Evolutionary conservation across 2,797 vertebrate genomes (phyloP).

Genomic region (Xenops minutus): DNA sequence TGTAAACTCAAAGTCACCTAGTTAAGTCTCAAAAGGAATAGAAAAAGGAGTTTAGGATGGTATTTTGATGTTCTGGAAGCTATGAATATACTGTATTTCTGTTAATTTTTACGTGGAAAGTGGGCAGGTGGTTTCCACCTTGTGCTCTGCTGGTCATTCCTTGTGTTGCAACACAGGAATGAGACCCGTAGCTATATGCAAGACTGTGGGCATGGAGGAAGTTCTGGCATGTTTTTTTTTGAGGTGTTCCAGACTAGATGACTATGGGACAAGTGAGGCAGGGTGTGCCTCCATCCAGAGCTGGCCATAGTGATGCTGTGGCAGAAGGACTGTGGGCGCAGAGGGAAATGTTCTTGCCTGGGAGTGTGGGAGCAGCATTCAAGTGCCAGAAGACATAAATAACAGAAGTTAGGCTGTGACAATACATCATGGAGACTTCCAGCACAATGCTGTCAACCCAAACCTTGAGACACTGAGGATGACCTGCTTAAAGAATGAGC

Average conservation of each 20-base stretch:
- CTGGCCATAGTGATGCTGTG: neutral
- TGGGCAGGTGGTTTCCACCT: neutral
- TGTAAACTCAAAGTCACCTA: neutral
- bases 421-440: neutral
- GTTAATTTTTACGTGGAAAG: neutral
- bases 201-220: neutral
- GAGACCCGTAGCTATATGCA: neutral
- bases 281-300: neutral
- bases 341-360: neutral
- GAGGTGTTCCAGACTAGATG: neutral
- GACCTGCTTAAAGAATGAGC: neutral
- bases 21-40: neutral
- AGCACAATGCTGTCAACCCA: neutral
- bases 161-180: neutral
- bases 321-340: constrained; percentile 7
- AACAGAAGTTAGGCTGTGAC: neutral
- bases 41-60: neutral
- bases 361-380: neutral
- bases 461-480: neutral
- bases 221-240: neutral
- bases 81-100: neutral
- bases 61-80: neutral
- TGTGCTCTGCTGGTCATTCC: neutral
- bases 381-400: constrained; percentile 11
- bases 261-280: neutral